Base-by-base conservation (phyloP, 2,113 vertebrate species). In the Vulpes ferrilata region DNA sequence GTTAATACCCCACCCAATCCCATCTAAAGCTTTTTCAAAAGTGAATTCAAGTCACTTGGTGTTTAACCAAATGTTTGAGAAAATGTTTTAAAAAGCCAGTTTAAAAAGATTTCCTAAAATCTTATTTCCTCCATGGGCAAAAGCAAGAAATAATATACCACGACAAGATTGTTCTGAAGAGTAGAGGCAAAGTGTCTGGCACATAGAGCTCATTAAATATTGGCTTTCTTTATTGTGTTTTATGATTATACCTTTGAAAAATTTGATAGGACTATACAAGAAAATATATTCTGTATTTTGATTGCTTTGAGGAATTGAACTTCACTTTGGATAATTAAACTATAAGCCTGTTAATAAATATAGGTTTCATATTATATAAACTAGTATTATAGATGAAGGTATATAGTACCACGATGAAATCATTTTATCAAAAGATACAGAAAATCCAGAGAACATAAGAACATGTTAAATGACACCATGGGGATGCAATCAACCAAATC, bases 51-150 rank as follows among this genome's bases (percentile, higher is more conserved):
- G 91, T 73, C 32, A 59, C 30, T 93, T 86, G 20, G 7, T 76
- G 30, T 35, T 93, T 64, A 32, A 80, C 10, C 55, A 85, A 92
- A 85, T 93, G 85, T 93, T 95, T 88, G 79, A 97, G 53, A 43
- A 71, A 83, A 67, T 74, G 17, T 76, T 85, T 83, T 73, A 17
- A 87, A 80, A 78, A 95, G 11, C 12, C 73, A 90, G 11, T 27
- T 90, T 82, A 86, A 69, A 60, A 94, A 95, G 43, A 69, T 62
- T 73, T 89, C 79, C 69, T 51, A 90, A 88, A 69, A 90, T 90
- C 84, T 59, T 95, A 67, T 96, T 95, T 85, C 93, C 48, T 79
- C 79, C 27, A 38, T 17, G 73, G 51, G 38, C 74, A 96, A 97
- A 88, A 74, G 73, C 82, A 84, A 48, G 65, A 93, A 93, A 79